Evolutionary conservation across 2,113 vertebrate genomes (phyloP), one percentile per base, ranked within the genome.

Genomic region (Phocoena phocoena): DNA sequence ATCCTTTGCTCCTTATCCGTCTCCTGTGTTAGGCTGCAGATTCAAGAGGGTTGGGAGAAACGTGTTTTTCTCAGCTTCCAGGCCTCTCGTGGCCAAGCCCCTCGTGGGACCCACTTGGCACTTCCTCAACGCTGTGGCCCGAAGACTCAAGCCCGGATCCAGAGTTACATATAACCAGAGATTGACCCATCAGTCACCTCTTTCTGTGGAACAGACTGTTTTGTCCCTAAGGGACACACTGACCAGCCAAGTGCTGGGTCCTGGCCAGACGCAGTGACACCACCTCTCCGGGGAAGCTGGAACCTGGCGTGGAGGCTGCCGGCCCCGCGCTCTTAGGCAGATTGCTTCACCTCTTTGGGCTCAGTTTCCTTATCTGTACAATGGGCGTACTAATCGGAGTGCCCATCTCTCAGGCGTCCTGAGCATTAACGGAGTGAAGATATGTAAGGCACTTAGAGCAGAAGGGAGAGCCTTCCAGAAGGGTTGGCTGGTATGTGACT

Each of bases 161-260:
- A 1, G 0, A 44, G 63, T 36, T 15, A 1, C 8, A 18, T 36
- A 50, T 21, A 26, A 60, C 33, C 8, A 17, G 63, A 73, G 44
- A 17, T 0, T 70, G 31, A 58, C 67, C 60, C 36, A 58, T 31
- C 0, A 1, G 2, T 90, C 88, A 83, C 84, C 93, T 90, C 62
- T 1, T 17, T 31, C 68, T 55, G 60, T 8, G 23, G 96, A 73
- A 96, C 92, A 76, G 53, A 67, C 33, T 83, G 94, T 96, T 87
- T 93, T n/a, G 77, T 92, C 62, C 73, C 79, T 50, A 5, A 88
- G 67, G 84, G 84, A 85, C 70, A n/a, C 0, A 13, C 21, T 50
- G 71, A 26, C 50, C 73, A 58, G 71, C 77, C 79, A 86, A 71
- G 58, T 33, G 21, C 73, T 92, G 33, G 60, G 60, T 33, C 71